Evolutionary conservation across 2,113 vertebrate genomes (phyloP).

Genomic region (Pygoscelis antarcticus): DNA sequence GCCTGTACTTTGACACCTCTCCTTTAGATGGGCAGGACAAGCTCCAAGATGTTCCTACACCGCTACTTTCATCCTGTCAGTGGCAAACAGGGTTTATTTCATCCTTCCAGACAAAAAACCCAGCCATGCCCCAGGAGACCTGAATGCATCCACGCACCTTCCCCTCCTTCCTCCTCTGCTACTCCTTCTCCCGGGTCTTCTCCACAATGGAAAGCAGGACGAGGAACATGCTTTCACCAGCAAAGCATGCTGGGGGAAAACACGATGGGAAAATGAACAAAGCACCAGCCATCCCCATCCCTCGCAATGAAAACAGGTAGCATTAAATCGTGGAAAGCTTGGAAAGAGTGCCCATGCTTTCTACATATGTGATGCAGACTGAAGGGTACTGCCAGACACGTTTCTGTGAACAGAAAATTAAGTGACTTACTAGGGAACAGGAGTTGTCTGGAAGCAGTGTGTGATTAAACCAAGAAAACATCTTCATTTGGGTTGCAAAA

Average conservation of each 20-base stretch:
- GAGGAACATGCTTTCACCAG: neutral
- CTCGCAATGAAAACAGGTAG: neutral
- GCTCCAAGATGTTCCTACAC: neutral
- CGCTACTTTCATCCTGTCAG: rapidly evolving
- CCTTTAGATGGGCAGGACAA: neutral
- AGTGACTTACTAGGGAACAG: neutral
- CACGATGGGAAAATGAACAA: rapidly evolving
- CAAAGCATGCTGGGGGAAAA: neutral
- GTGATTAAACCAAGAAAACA: neutral
- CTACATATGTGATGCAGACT: rapidly evolving
- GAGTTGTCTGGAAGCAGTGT: neutral
- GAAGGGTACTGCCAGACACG: neutral
- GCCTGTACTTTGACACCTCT: neutral
- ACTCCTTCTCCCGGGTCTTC: neutral
- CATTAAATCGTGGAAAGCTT: neutral
- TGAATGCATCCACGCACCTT: rapidly evolving
- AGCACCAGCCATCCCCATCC: neutral
- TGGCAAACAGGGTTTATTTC: neutral
- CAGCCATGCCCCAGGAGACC: neutral
- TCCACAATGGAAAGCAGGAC: neutral
- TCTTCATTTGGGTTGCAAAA: neutral
- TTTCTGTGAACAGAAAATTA: neutral
- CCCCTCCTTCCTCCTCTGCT: neutral
- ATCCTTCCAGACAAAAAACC: neutral
- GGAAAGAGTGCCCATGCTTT: rapidly evolving